phyloP scores from a whole-genome alignment of 2,888 invertebrate genomes.

The Acrobasis consociella region DNA sequence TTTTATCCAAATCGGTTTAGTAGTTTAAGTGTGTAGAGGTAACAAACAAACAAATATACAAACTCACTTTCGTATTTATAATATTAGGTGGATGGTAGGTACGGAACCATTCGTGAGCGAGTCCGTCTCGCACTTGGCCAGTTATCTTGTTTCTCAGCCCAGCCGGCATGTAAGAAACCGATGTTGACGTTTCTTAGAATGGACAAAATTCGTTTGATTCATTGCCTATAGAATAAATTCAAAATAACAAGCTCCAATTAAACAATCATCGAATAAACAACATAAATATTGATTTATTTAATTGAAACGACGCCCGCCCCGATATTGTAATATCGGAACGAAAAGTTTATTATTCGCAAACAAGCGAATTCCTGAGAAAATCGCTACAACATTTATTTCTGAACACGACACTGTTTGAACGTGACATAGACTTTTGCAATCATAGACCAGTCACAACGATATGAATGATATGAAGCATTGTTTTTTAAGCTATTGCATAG shows the following conservation, averaged over 20 bases:
- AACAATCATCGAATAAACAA: background rate
- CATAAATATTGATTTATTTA: background rate
- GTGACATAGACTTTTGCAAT: background rate
- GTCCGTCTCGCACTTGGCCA: no score
- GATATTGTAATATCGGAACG: slow-evolving; percentile 6
- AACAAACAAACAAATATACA: no score
- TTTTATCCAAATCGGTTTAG: no score
- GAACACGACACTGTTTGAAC: background rate
- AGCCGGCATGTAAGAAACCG: no score
- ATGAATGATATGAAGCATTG: no score
- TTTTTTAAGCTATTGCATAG: no score
- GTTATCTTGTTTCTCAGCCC: no score
- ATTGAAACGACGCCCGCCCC: background rate
- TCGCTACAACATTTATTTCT: slow-evolving; percentile 6
- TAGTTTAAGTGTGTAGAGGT: no score
- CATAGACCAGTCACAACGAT: background rate
- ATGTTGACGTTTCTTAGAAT: no score
- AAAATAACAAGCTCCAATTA: background rate
- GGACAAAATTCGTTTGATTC: background rate
- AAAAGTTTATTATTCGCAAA: slow-evolving; percentile 12
- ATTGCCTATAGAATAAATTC: background rate
- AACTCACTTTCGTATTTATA: no score
- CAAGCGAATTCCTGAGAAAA: background rate
- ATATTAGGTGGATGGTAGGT: no score
- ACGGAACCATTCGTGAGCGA: no score